phyloP scores from a whole-genome alignment of 1,140 invertebrate species.

The Papilio polyxenes region DNA sequence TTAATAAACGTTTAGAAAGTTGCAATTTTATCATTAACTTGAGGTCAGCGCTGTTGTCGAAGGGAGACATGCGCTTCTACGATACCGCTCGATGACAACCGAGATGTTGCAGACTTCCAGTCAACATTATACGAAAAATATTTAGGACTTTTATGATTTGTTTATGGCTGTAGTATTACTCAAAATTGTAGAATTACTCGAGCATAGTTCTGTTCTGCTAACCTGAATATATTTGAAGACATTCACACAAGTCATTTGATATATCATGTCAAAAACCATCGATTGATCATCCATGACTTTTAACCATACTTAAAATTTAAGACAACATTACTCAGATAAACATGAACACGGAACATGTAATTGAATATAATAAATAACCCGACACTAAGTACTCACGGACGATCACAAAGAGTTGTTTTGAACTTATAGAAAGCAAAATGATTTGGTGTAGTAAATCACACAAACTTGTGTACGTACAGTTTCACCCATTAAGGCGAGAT shows the following conservation, averaged over 20 bases:
- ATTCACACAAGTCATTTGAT: background rate
- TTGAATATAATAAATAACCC: conserved; percentile 26
- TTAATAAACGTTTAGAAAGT: conserved; percentile 68
- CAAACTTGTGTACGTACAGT: conserved; percentile 57
- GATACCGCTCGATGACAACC: conserved; percentile 38
- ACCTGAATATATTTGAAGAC: background rate
- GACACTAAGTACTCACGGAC: conserved; percentile 24
- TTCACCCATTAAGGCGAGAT: conserved; percentile 66
- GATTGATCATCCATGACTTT: background rate
- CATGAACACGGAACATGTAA: conserved; percentile 10
- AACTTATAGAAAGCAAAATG: conserved; percentile 60
- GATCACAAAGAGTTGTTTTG: conserved; percentile 16
- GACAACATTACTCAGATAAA: conserved; percentile 14
- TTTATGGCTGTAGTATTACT: background rate
- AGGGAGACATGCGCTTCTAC: conserved; percentile 50
- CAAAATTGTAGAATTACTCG: too few species aligned
- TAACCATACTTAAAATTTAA: background rate
- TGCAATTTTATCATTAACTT: conserved; percentile 60
- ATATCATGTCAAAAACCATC: background rate
- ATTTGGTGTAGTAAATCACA: conserved; percentile 56
- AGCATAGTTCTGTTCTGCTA: background rate
- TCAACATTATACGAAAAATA: background rate
- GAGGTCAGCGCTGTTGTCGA: conserved; percentile 54
- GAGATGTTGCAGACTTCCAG: background rate
- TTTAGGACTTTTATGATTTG: background rate